Conservation (phyloP, 2,797 vertebrate species). For the Mico argentatus region DNA sequence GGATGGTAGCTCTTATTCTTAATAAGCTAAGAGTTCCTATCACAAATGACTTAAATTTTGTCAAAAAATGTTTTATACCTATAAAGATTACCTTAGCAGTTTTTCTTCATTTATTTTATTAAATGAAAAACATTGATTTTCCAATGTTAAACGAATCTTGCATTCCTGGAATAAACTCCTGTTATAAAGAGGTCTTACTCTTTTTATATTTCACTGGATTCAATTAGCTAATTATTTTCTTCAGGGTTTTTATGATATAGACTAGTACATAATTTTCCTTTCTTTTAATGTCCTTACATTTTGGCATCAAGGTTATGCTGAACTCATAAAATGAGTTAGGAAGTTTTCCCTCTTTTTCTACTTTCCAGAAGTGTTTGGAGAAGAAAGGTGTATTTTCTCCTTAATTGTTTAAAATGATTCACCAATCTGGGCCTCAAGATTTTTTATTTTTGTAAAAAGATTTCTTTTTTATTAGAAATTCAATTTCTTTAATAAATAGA, state of each 20-base stretch:
- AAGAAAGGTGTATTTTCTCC: constrained; percentile 32
- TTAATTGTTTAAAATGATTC: constrained; percentile 40
- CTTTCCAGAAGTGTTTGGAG: not conserved
- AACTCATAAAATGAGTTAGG: constrained; percentile 27
- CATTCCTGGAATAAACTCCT: not conserved
- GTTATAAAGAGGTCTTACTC: not conserved
- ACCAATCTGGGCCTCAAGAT: not conserved
- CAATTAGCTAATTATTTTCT: constrained; percentile 44
- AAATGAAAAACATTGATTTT: not conserved
- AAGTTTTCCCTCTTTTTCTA: not conserved
- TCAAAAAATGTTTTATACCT: not conserved
- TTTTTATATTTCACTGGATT: constrained; percentile 7
- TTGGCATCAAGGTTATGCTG: not conserved
- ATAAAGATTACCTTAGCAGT: not conserved
- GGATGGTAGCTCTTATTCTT: not conserved
- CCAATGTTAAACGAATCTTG: not conserved
- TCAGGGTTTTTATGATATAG: not conserved
- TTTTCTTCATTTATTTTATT: not conserved
- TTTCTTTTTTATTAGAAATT: constrained; percentile 41
- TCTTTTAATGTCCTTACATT: constrained; percentile 37
- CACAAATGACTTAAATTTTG: not conserved
- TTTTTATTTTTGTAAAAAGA: not conserved
- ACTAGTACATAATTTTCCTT: constrained; percentile 21
- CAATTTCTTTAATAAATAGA: not conserved
- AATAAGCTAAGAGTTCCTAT: not conserved